Percentiles rank a stretch among this genome's conserved stretches.
Conservation (phyloP, 2,113 vertebrate species). For the Polypterus bichir region DNA sequence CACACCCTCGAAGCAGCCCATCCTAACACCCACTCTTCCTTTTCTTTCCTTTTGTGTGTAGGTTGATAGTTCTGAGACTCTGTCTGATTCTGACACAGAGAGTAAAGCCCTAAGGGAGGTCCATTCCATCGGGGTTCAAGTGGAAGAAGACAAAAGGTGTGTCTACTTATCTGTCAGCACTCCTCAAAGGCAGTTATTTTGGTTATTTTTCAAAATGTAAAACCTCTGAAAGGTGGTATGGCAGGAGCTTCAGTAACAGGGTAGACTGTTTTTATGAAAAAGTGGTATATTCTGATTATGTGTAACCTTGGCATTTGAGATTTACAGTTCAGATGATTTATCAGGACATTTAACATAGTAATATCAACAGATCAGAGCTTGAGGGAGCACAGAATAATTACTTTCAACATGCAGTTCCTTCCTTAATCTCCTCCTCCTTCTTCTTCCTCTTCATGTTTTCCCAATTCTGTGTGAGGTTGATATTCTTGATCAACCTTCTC, state of each 20-base stretch:
- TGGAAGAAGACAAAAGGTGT: slow-evolving; percentile 95
- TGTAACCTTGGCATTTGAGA: too few relatives aligned
- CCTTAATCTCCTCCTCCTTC: too few relatives aligned
- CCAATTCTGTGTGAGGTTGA: too few relatives aligned
- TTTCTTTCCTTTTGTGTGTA: slow-evolving; percentile 27
- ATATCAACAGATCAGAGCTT: too few relatives aligned
- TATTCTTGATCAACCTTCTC: too few relatives aligned
- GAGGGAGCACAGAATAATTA: too few relatives aligned
- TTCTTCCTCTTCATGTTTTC: too few relatives aligned
- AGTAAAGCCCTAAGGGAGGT: slow-evolving; percentile 82
- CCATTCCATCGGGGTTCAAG: slow-evolving; percentile 93
- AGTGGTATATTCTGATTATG: background rate
- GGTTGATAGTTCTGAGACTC: slow-evolving; percentile 80
- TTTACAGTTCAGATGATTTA: too few relatives aligned
- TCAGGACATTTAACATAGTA: too few relatives aligned
- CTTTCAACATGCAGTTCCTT: too few relatives aligned
- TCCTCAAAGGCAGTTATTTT: background rate
- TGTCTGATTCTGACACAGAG: slow-evolving; percentile 86
- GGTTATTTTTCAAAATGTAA: background rate
- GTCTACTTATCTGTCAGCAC: background rate
- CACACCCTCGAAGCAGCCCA: background rate
- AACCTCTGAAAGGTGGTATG: background rate
- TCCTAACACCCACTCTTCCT: too few relatives aligned
- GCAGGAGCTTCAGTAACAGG: background rate
- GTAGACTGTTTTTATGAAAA: background rate